Base-by-base conservation (phyloP, 2,797 vertebrate species). In the Coregonus suidteri region DNA sequence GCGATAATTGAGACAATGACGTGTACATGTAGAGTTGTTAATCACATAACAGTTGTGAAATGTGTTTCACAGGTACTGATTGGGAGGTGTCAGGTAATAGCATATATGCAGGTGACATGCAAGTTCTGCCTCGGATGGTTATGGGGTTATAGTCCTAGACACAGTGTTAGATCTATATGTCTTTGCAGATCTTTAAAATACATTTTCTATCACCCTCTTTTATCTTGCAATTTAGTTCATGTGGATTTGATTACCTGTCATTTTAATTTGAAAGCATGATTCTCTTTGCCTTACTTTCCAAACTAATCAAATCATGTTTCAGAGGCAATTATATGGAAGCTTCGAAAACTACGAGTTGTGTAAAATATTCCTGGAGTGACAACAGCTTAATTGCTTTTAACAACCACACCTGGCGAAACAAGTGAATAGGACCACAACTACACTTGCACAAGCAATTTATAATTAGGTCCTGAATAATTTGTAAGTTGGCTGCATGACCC, bases 371-470 rank as follows among this genome's bases (percentile, higher is more conserved):
- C 76, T 74, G 71, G 25, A 83, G 18, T 64, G 77, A 82, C 52
- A 35, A 3, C 13, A 65, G 77, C 74, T 31, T 76, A 84, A 87
- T 81, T 79, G 37, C 75, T 71, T 74, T 68, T 75, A 72, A 64
- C 70, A 75, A 11, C 77, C 13, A 1, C 47, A 71, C 77, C 76
- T 78, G 73, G 51, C 64, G 74, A 75, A 82, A 80, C 35, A 78
- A 81, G 79, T 41, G 80, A 85, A 86, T 73, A 77, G 75, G 75
- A 85, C 64, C 67, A 78, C 77, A 83, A 77, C 47, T 53, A 73
- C 52, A 9, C 20, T 3, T 62, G 6, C 20, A 20, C 20, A 25
- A 62, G 20, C 59, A 66, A 47, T 53, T 66, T 77, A 73, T 83
- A 72, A 86, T 83, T 74, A 74, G 20, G 56, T 15, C 9, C 34